These are phyloP conservation scores for Camelus dromedarius DNA, from an alignment of 2,113 vertebrate species.

Conservation along the genomic window DNA sequence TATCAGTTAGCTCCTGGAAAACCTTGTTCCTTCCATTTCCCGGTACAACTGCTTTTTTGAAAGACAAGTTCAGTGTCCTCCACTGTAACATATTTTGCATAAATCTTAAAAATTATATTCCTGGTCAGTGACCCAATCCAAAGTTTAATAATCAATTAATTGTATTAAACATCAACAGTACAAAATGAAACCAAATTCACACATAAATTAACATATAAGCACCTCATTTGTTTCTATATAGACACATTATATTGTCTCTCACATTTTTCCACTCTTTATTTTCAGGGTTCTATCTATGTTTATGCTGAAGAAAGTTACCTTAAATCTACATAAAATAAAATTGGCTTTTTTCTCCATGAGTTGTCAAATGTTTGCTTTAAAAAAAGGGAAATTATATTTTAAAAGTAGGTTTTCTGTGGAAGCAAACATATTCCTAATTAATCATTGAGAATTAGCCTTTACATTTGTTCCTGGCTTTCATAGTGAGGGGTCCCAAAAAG, in stretches of 20 bases:
- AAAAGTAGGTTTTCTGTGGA: background rate
- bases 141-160: conserved; percentile 5
- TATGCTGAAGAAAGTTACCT: background rate
- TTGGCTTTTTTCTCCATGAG: background rate
- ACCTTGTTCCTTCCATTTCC: background rate
- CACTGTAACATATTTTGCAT: background rate
- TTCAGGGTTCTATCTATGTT: background rate
- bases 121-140: background rate
- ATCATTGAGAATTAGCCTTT: background rate
- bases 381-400: background rate
- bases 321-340: background rate
- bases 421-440: background rate
- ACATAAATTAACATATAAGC: background rate
- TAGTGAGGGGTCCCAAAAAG: background rate
- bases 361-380: background rate
- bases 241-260: background rate
- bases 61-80: background rate
- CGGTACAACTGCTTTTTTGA: background rate
- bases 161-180: background rate
- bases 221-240: background rate
- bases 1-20: background rate
- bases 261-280: background rate
- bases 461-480: background rate
- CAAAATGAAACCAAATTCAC: background rate
- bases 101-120: background rate